A percentile compares a stretch with the other conserved stretches of the same genome.
phyloP scores from a whole-genome alignment of 2,888 invertebrate species.

The Amphipyra tragopoginis region DNA sequence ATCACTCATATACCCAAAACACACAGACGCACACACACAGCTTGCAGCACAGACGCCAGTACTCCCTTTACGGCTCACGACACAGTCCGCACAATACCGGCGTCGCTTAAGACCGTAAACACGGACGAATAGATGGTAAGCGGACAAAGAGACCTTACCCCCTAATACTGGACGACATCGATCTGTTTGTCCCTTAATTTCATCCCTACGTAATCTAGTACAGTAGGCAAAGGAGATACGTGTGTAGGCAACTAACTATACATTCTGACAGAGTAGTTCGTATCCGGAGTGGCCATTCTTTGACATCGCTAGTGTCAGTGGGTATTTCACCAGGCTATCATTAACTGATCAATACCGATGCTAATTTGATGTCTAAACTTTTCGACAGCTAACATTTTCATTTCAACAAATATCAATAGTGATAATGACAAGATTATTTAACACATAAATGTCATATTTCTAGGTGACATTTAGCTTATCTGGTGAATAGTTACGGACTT shows the following conservation, averaged over 20 bases:
- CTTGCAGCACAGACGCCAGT: slow-evolving; percentile 8
- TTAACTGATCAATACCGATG: too few species aligned
- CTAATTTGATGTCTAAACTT: too few species aligned
- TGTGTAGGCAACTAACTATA: not conserved
- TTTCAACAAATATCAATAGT: too few species aligned
- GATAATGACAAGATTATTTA: too few species aligned
- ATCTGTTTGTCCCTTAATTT: slow-evolving; percentile 39
- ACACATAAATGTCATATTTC: too few species aligned
- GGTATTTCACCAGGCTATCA: too few species aligned
- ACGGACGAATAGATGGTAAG: slow-evolving; percentile 22
- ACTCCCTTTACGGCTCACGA: slow-evolving; percentile 35
- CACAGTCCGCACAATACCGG: slow-evolving; percentile 25
- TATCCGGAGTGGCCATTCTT: too few species aligned
- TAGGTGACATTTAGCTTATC: too few species aligned
- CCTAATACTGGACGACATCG: slow-evolving; percentile 25
- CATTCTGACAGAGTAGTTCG: too few species aligned
- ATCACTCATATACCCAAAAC: not conserved
- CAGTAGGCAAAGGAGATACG: slow-evolving; percentile 1
- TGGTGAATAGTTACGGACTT: too few species aligned
- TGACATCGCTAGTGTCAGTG: too few species aligned
- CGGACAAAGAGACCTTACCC: slow-evolving; percentile 24
- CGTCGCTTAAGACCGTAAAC: slow-evolving; percentile 37
- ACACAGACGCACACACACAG: slow-evolving; percentile 9
- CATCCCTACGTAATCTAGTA: slow-evolving; percentile 27
- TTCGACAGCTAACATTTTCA: too few species aligned